Evolutionary conservation across 1,140 invertebrate species (phyloP).

Genomic region (Limonius californicus): DNA sequence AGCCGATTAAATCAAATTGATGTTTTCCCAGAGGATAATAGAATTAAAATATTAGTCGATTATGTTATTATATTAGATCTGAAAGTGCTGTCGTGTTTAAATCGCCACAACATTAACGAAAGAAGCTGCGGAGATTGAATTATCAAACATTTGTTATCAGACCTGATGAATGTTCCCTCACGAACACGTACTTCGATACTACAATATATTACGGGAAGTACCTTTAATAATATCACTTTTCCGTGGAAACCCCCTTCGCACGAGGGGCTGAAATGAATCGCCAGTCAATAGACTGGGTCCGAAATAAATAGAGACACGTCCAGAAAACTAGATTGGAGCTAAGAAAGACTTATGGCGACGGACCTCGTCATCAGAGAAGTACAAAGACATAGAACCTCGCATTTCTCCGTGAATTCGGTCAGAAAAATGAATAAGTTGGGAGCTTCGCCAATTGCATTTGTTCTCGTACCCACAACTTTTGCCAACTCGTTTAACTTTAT

Average conservation of each 20-base stretch:
- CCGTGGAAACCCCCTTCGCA: background rate
- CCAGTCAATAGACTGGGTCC: constrained; percentile 26
- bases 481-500: background rate
- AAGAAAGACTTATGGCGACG: constrained; percentile 27
- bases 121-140: too few species aligned
- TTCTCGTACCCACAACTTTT: background rate
- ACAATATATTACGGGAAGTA: background rate
- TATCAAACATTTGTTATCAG: too few species aligned
- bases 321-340: constrained; percentile 32
- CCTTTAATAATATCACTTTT: background rate
- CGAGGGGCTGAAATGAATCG: constrained; percentile 16
- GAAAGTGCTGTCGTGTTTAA: too few species aligned
- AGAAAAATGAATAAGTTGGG: background rate
- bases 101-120: too few species aligned
- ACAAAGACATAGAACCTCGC: background rate
- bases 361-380: background rate
- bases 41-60: too few species aligned
- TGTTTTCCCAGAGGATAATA: too few species aligned
- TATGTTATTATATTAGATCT: too few species aligned
- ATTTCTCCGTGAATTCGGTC: background rate
- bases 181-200: background rate
- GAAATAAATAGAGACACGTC: constrained; percentile 36
- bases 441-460: background rate
- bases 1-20: too few species aligned
- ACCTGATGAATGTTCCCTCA: background rate